Conservation (phyloP, 2,113 vertebrate genomes). For the Etheostoma spectabile region DNA sequence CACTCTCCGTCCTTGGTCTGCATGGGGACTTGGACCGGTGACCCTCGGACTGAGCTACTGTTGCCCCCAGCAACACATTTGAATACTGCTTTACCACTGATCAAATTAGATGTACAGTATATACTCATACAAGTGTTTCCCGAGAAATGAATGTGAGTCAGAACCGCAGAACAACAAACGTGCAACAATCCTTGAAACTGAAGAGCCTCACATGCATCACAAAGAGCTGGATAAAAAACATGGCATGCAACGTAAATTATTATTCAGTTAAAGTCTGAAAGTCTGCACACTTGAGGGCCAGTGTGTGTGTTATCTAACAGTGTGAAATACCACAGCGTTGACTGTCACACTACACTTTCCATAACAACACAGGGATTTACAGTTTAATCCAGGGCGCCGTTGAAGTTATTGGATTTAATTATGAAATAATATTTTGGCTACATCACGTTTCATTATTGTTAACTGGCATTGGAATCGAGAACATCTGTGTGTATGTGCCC, state of each 20-base stretch:
- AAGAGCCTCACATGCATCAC: neutral
- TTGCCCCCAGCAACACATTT: neutral
- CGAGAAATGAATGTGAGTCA: too few species aligned
- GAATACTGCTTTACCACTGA: neutral
- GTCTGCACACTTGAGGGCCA: neutral
- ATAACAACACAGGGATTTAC: constrained; percentile 60
- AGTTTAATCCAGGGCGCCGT: constrained; percentile 46
- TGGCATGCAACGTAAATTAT: neutral
- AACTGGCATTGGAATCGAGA: constrained; percentile 19
- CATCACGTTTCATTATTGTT: constrained; percentile 60
- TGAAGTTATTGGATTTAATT: constrained; percentile 59
- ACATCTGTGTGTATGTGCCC: constrained; percentile 24
- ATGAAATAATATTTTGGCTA: constrained; percentile 67
- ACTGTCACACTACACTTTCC: constrained; percentile 63
- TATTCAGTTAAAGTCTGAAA: constrained; percentile 10
- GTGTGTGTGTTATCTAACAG: constrained; percentile 37
- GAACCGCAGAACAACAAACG: neutral
- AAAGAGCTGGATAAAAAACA: neutral
- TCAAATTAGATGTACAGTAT: too few species aligned
- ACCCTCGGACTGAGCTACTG: too few species aligned
- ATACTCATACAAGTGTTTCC: neutral
- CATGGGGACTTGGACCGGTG: too few species aligned
- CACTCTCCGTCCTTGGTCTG: too few species aligned
- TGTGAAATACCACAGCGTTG: constrained; percentile 52
- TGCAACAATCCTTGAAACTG: neutral